Evolutionary conservation across 53 echinoderm and acorn worm species (phyloP), one percentile per base, ranked within the genome.

Genomic region (Echinarachnius parma): DNA sequence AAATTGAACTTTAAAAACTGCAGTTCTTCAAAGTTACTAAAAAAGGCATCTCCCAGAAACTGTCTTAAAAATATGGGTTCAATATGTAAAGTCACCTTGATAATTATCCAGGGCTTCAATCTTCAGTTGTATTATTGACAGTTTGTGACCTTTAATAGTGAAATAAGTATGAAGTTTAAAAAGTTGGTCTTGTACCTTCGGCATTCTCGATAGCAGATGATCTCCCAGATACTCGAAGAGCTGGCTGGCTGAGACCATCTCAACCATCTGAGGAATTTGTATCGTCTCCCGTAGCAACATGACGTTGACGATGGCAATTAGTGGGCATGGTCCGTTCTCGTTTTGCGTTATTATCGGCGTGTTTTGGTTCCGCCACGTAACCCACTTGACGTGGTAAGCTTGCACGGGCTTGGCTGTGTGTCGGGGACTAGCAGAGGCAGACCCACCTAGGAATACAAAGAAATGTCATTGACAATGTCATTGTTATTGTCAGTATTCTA

Each of bases 301-400:
- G 33, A 96, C 87, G 59, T 96, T 96, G 48, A 96, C 62, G 47
- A 96, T 85, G 21, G 96, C 91, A 57, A 96, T 84, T 22, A 96
- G 82, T 3, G 96, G 96, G 60, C 96, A 96, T 23, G 96, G 96
- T 10, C 96, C 96, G 34, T 96, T 95, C 78, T 96, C 91, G 42
- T 96, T 96, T 53, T 96, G 96, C 0, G 96, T 96, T 36, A 96
- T 84, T 48, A 96, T 91, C 3, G 96, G 96, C 1, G 83, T 87
- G 48, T 64, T 96, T 50, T 83, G 75, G 31, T 84, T 77, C 8
- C 85, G 70, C 84, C 87, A 91, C 19, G 85, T 76, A 18, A 96
- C 86, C 96, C 96, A 96, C 34, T 96, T 96, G 56, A 96, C 82
- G 27, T 96, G 96, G 77, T 96, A 96, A 15, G 84, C 85, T 45